A percentile compares a stretch with the other conserved stretches of the same genome.
Evolutionary conservation across 2,888 invertebrate genomes (phyloP).

Genomic region (Linhomoeus sp.): DNA sequence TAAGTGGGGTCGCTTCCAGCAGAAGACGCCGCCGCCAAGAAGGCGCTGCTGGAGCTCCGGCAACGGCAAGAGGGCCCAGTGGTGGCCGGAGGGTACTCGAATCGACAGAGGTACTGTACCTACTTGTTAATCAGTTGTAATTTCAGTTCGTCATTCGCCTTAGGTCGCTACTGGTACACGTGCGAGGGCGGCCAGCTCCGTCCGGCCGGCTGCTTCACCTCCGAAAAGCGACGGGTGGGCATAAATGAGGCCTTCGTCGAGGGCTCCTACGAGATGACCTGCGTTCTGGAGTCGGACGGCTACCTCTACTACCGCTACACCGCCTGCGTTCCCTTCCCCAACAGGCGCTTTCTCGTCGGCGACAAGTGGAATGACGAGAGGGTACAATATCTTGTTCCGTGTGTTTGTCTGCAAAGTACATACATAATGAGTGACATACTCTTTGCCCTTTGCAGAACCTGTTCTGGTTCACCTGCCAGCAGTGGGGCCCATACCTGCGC

Average conservation of each 20-base stretch:
- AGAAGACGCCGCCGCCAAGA: too few relatives aligned
- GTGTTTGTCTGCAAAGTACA: too few relatives aligned
- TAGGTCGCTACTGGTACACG: conserved; percentile 28
- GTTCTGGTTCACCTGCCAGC: conserved; percentile 16
- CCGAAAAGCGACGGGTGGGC: conserved; percentile 10
- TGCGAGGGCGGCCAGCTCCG: conserved; percentile 22
- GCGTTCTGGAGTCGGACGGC: conserved; percentile 8
- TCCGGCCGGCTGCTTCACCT: conserved; percentile 15
- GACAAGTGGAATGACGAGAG: conserved; percentile 12
- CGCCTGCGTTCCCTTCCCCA: conserved; percentile 12
- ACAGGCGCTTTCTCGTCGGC: conserved; percentile 10
- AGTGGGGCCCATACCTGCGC: conserved; percentile 14
- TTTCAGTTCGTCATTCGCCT: too few relatives aligned
- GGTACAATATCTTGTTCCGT: not conserved
- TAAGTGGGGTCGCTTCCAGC: too few relatives aligned
- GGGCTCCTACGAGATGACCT: conserved; percentile 12
- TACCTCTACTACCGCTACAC: conserved; percentile 15
- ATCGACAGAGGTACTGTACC: too few relatives aligned
- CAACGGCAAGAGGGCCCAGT: too few relatives aligned
- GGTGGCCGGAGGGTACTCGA: too few relatives aligned
- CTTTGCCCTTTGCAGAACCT: conserved; percentile 10
- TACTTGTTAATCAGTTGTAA: too few relatives aligned
- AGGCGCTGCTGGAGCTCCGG: too few relatives aligned
- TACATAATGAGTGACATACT: too few relatives aligned
- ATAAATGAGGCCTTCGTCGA: conserved; percentile 12